Evolutionary conservation across 2,888 invertebrate genomes (phyloP), one percentile per base, ranked within the genome.

Genomic region (Gymnoscelis rufifasciata): DNA sequence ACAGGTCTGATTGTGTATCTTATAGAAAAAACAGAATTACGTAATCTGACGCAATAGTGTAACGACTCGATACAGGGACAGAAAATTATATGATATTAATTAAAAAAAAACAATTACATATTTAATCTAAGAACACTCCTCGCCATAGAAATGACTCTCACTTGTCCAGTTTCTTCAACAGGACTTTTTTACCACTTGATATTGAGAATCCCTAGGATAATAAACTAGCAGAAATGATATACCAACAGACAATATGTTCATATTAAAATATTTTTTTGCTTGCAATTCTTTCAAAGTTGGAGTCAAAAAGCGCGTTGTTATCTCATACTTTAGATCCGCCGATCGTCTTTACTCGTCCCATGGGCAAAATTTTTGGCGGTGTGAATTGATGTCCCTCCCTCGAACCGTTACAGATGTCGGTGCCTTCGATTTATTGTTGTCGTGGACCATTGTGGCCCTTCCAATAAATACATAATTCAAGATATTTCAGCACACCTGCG

Each of bases 391-490:
- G 59, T 57, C 49, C 55, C 50, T 36, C 53, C 50, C 59, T 57
- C 50, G 41, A 54, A 48, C 54, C 47, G 59, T 58, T 60, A 59
- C 52, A 38, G 55, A 61, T 55, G 56, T 58, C 56, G 58, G 61
- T 56, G 47, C 51, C 53, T 62, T 57, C 60, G 57, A 68, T 68
- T 65, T 67, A 66, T 64, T 61, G 59, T 57, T 59, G 60, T 59
- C 59, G 52, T 48, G 45, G 53, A 57, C 47, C 54, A 39, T 29
- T 52, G 41, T 30, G 49, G 43, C 44, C 45, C 55, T 57, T 56
- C 42, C 51, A 45, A 51, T 49, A 53, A 52, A 57, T 53, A 54
- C 49, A 54, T 54, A 51, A 54, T 54, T 52, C 52, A 56, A 57
- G 56, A 42, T 56, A 51, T 36, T 29, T 38, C 14, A 35, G 27